A percentile compares a stretch with the other conserved stretches of the same genome.
These are phyloP conservation scores for Sphaerophoria taeniata DNA, from an alignment of 2,888 invertebrate genomes.

Conservation along the genomic window DNA sequence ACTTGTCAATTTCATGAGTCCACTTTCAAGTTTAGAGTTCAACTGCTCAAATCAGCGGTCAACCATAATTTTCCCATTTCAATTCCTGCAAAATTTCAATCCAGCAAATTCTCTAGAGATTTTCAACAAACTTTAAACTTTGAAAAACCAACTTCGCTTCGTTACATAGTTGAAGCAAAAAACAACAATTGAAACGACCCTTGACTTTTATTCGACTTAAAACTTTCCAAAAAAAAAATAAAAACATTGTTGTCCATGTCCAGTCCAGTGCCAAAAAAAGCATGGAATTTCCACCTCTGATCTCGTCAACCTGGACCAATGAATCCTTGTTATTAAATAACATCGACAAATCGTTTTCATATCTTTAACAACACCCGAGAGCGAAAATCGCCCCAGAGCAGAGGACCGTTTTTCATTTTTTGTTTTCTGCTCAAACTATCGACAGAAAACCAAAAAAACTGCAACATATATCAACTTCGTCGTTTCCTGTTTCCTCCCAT, in stretches of 20 bases:
- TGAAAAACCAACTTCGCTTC: constrained; percentile 18
- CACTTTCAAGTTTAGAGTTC: too few relatives aligned
- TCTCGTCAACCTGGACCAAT: constrained; percentile 22
- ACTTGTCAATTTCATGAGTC: too few relatives aligned
- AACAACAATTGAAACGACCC: constrained; percentile 4
- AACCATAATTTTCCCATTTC: constrained; percentile 31
- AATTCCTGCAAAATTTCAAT: constrained; percentile 7
- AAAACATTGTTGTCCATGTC: constrained; percentile 12
- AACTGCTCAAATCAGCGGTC: neutral
- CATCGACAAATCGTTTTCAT: constrained; percentile 69
- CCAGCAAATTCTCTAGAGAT: constrained; percentile 28
- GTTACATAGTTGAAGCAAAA: constrained; percentile 5
- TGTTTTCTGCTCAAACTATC: neutral
- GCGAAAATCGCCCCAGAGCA: neutral
- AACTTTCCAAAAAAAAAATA: neutral
- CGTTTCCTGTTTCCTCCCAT: constrained; percentile 8
- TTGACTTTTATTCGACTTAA: neutral
- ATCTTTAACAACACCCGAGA: constrained; percentile 38
- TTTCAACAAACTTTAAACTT: constrained; percentile 37
- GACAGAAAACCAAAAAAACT: constrained; percentile 1
- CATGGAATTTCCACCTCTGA: constrained; percentile 39
- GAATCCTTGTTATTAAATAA: constrained; percentile 22
- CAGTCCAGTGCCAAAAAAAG: neutral
- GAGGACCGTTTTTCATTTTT: neutral
- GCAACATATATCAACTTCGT: neutral